Conservation (phyloP, 2,888 invertebrate genomes). For the Blastobasis adustella region DNA sequence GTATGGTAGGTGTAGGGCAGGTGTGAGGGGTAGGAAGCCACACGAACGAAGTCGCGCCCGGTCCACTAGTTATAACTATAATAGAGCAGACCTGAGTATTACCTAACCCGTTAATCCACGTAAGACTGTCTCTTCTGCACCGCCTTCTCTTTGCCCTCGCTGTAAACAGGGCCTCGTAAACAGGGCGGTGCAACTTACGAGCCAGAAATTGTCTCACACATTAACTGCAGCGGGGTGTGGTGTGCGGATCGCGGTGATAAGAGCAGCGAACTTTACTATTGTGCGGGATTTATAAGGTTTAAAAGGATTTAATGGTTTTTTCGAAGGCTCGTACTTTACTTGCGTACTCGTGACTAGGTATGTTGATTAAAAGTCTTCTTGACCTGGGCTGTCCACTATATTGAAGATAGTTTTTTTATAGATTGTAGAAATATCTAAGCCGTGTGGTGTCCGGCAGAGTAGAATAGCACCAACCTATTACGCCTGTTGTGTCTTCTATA, state of each 20-base stretch:
- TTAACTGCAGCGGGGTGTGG: neutral
- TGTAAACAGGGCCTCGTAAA: constrained; percentile 6
- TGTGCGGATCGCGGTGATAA: neutral
- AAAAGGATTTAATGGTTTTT: neutral
- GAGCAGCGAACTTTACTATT: neutral
- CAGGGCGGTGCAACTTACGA: constrained; percentile 9
- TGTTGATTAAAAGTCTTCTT: neutral
- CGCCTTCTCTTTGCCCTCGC: neutral
- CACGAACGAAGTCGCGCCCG: no score
- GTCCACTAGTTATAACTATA: no score
- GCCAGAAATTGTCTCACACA: constrained; percentile 8
- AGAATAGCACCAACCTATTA: no score
- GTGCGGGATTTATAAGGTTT: neutral
- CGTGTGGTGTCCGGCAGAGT: no score
- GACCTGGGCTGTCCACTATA: neutral
- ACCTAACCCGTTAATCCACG: no score
- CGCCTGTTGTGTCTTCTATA: no score
- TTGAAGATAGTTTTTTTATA: neutral
- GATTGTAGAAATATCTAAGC: neutral
- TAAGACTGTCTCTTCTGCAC: neutral
- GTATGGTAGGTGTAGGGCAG: no score
- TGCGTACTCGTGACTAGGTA: neutral
- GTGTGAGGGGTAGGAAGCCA: no score
- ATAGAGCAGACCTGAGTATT: no score
- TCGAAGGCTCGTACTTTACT: neutral